Conservation (phyloP, 2,888 invertebrate species). For the Myopa tessellatipennis region DNA sequence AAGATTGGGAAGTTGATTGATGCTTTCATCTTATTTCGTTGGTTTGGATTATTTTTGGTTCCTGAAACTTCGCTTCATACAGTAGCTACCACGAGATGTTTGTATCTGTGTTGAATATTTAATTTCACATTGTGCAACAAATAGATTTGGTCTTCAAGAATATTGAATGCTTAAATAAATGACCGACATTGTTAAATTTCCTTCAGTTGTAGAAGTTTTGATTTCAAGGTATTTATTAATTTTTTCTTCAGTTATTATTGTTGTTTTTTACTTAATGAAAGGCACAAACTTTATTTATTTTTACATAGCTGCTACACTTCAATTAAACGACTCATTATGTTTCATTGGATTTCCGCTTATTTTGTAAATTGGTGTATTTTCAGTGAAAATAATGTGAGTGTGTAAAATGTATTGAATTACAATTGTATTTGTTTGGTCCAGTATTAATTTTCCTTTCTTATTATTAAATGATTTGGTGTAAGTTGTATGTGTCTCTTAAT, state of each 20-base stretch:
- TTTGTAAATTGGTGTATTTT: constrained; percentile 29
- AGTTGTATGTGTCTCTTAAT: neutral
- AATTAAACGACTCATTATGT: constrained; percentile 13
- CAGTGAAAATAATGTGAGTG: constrained; percentile 4
- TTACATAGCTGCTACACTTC: constrained; percentile 17
- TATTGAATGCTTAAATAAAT: neutral
- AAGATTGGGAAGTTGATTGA: too few species aligned
- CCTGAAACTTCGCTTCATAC: too few species aligned
- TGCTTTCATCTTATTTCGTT: too few species aligned
- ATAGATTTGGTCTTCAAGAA: neutral
- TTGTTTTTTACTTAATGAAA: constrained; percentile 33
- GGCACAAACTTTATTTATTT: constrained; percentile 40
- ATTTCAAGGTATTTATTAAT: neutral
- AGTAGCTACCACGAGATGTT: too few species aligned
- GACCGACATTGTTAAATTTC: neutral
- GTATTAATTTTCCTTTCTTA: constrained; percentile 20
- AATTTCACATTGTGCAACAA: too few species aligned
- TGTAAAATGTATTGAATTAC: constrained; percentile 23
- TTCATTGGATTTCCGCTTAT: constrained; percentile 3
- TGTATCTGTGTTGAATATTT: too few species aligned
- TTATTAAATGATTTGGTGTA: neutral
- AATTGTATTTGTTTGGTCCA: constrained; percentile 37
- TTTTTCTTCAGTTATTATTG: neutral
- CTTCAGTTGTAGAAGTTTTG: neutral
- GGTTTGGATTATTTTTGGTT: too few species aligned